Evolutionary conservation across 2,113 vertebrate genomes (phyloP), one percentile per base, ranked within the genome.

Genomic region (Mystacornis crossleyi): DNA sequence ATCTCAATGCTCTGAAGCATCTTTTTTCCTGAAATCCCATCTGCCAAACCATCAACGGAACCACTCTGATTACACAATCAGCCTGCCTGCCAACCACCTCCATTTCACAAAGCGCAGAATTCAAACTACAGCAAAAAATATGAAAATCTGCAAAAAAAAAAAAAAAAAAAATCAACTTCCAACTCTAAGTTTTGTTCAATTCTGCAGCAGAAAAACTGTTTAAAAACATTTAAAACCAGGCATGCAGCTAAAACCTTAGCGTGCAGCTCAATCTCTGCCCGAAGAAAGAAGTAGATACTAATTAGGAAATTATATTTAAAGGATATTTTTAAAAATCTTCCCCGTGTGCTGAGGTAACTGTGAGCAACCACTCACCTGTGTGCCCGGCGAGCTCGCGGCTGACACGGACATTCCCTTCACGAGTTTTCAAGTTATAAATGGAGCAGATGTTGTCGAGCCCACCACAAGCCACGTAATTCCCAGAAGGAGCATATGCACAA

Each of bases 351-450:
- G 12, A 23, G 53, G 55, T 47, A 25, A 8, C 17, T 40, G 4
- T 36, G 55, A 78, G 45, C 9, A 69, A 33, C 25, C 45, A 48
- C 88, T 72, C 96, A 99, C 99, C 99, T 99, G 99, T 99, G 96
- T 99, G 99, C 93, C 99, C 99, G 8, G 99, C 99, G 96, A 99
- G 98, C 91, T 99, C 99, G 65, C 99, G 99, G 98, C 99, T 99
- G 95, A 99, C 99, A 23, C 99, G 99, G 51, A 99, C 99, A 57
- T 99, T 99, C 94, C 99, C 99, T 98, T 99, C 99, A 29, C 99
- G 99, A 94, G 99, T 99, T 98, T 99, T 99, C 98, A 99, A 99
- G 97, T 99, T 99, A 98, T 99, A 99, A 98, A 99, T 99, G 97
- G 99, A 99, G 96, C 99, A 99, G 96, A 99, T 99, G 98, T 99